These are phyloP conservation scores for Calosoma granatense DNA, from an alignment of 1,140 invertebrate genomes.

Conservation along the genomic window DNA sequence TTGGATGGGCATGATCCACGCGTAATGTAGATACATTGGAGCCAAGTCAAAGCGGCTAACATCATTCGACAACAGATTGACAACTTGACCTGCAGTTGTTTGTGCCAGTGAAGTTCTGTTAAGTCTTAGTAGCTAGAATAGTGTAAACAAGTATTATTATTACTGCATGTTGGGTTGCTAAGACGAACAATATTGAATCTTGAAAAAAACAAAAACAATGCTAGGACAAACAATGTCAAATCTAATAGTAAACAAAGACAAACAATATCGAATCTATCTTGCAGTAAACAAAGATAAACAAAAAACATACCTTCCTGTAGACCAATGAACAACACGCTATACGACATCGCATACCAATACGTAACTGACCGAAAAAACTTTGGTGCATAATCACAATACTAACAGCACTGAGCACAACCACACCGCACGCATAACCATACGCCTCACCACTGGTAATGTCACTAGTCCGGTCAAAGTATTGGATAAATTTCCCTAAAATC, in stretches of 20 bases:
- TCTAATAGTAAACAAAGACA: too few species aligned
- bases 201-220: conserved; percentile 11
- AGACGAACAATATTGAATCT: neutral
- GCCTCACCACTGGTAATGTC: conserved; percentile 29
- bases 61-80: conserved; percentile 70
- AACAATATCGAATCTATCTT: too few species aligned
- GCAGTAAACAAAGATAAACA: too few species aligned
- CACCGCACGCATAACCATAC: conserved; percentile 36
- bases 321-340: conserved; percentile 43
- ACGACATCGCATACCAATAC: conserved; percentile 43
- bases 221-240: too few species aligned
- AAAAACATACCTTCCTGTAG: conserved; percentile 40
- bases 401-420: conserved; percentile 34
- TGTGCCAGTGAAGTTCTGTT: conserved; percentile 21
- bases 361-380: conserved; percentile 30
- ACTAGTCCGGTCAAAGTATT: conserved; percentile 36
- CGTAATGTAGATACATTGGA: conserved; percentile 45
- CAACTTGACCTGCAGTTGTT: conserved; percentile 53
- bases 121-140: conserved; percentile 24
- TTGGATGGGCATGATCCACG: conserved; percentile 69
- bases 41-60: conserved; percentile 45
- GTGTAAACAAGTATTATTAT: too few species aligned
- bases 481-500: conserved; percentile 35
- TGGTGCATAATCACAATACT: conserved; percentile 36
- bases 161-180: too few species aligned